A percentile compares a stretch with the other conserved stretches of the same genome.
These are phyloP conservation scores for Menura novaehollandiae DNA, from an alignment of 2,113 vertebrate genomes.

Conservation along the genomic window DNA sequence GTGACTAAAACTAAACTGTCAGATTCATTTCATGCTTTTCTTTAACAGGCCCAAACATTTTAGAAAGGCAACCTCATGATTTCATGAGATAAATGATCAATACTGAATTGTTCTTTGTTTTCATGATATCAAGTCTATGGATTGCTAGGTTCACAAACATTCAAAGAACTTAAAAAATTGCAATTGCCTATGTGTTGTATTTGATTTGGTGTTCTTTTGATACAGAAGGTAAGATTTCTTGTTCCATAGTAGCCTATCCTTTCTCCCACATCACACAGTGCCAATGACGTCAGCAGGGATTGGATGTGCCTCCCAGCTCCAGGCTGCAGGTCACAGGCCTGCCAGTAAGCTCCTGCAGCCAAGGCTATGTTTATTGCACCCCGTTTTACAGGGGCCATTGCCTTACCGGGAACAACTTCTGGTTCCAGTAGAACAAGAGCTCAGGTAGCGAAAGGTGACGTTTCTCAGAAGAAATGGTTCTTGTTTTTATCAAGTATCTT, in stretches of 20 bases:
- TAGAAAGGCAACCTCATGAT: neutral
- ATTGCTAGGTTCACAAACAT: neutral
- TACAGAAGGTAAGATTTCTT: neutral
- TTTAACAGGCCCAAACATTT: neutral
- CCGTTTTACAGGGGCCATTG: neutral
- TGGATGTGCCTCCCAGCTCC: neutral
- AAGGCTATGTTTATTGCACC: neutral
- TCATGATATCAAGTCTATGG: fast-evolving
- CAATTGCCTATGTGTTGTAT: neutral
- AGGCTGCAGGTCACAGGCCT: neutral
- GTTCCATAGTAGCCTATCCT: neutral
- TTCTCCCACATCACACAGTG: neutral
- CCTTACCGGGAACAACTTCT: neutral
- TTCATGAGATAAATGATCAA: neutral
- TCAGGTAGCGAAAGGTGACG: neutral
- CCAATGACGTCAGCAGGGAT: neutral
- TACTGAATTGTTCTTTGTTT: neutral
- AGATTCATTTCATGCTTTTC: neutral
- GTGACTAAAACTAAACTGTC: neutral
- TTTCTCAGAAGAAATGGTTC: neutral
- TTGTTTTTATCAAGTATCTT: neutral
- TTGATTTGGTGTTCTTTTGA: neutral
- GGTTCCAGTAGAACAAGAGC: neutral
- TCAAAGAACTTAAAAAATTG: neutral
- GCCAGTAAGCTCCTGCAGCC: neutral